Conservation (phyloP, 1,140 invertebrate genomes). For the Drosophila prosaltans region DNA sequence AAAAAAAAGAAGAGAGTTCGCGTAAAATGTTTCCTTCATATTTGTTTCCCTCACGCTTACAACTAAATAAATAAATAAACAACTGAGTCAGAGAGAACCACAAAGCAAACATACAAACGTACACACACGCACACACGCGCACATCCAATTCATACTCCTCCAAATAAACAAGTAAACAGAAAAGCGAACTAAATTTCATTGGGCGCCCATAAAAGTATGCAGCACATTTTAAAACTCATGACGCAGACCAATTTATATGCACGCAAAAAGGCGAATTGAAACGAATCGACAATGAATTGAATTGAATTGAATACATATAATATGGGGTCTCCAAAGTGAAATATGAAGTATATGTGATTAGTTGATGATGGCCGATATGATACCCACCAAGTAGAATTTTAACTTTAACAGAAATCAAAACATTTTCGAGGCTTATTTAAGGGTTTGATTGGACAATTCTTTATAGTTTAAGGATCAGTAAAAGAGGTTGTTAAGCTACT, state of each 20-base stretch:
- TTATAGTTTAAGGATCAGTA: too few species aligned
- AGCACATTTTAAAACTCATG: slow-evolving; percentile 65
- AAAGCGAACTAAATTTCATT: not conserved
- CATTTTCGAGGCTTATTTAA: not conserved
- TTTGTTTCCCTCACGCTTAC: slow-evolving; percentile 42
- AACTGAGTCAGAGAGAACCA: slow-evolving; percentile 30
- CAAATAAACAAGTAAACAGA: slow-evolving; percentile 26
- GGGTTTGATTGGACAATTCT: too few species aligned
- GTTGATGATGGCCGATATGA: not conserved
- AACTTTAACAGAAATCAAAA: not conserved
- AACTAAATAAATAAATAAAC: slow-evolving; percentile 63
- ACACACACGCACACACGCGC: slow-evolving; percentile 11
- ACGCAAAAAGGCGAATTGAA: slow-evolving; percentile 47
- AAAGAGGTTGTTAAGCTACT: too few species aligned
- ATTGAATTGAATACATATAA: slow-evolving; percentile 30
- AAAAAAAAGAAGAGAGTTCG: not conserved
- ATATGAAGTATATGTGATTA: not conserved
- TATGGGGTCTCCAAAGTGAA: slow-evolving; percentile 1
- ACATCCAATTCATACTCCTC: not conserved
- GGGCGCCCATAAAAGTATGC: slow-evolving; percentile 62
- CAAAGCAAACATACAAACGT: slow-evolving; percentile 42
- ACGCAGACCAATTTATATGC: slow-evolving; percentile 63
- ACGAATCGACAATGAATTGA: slow-evolving; percentile 53
- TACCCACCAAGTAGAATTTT: not conserved
- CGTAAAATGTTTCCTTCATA: slow-evolving; percentile 41